Conservation (phyloP, 2,113 vertebrate species). For the Ivindomyrus marchei region DNA sequence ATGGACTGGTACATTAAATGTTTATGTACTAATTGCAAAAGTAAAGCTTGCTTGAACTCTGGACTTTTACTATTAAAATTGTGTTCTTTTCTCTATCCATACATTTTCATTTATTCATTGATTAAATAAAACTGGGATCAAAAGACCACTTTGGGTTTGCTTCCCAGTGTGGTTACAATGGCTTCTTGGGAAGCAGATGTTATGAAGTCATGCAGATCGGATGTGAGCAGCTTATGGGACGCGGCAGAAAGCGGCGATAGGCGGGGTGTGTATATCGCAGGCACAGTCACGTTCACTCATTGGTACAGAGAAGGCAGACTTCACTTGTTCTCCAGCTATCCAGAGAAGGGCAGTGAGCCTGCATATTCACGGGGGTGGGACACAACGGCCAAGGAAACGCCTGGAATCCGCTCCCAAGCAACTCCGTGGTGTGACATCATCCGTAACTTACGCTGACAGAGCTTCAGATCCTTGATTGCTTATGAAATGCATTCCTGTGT, state of each 20-base stretch:
- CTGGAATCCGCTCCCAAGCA: not conserved
- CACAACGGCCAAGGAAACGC: not conserved
- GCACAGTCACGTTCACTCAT: not conserved
- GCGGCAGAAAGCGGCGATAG: not conserved
- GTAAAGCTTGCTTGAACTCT: not conserved
- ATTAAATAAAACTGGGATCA: not conserved
- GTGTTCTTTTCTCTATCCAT: not conserved
- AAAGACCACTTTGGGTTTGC: not conserved
- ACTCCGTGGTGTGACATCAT: not conserved
- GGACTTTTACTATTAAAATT: not conserved
- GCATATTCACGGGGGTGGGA: not conserved
- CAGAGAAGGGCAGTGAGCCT: not conserved
- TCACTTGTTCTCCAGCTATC: not conserved
- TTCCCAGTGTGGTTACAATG: not conserved
- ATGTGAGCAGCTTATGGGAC: not conserved
- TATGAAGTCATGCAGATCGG: not conserved
- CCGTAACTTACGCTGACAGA: not conserved
- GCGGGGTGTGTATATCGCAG: not conserved
- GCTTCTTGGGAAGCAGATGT: not conserved
- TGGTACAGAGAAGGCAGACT: not conserved
- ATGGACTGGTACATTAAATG: not conserved
- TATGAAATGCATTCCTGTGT: not conserved
- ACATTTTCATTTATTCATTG: not conserved
- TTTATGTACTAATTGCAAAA: not conserved
- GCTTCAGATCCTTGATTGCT: not conserved